Evolutionary conservation across 35 echinoderm and acorn worm genomes (phyloP), one percentile per base, ranked within the genome.

Genomic region (Apostichopus parvimensis): DNA sequence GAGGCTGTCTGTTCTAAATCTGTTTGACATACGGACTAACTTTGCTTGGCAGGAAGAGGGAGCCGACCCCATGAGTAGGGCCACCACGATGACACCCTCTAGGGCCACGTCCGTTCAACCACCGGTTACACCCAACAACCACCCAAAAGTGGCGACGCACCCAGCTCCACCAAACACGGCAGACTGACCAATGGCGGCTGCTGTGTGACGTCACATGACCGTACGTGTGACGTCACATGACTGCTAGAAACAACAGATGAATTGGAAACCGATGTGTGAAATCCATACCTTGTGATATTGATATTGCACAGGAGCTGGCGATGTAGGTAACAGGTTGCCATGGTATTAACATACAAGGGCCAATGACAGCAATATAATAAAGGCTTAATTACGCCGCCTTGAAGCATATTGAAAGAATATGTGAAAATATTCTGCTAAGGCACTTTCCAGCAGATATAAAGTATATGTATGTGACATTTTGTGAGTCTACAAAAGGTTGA

Each of bases 21-120:
- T 98, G 76, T 98, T 98, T 93, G 96, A 98, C 78, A 98, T 98
- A 21, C 79, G 88, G 1, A 93, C 91, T 54, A 98, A 92, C 81
- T 92, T 95, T 61, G 86, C 91, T 53, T 93, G 94, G 91, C 61
- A 88, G 24, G 86, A 88, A 61, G 86, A 88, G 64, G 86, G 54
- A 58, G 81, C 11, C 15, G 81, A 84, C 11, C 17, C 81, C 58
- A 0, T 58, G 9, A 84, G 81, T 84, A 54, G 53, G 28, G 81
- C 81, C 0, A 60, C 17, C 8, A 84, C 81, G 6, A n/a, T 58
- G 55, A 58, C 81, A 3, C 54, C 81, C 55, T 84, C 81, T 9
- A 84, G 53, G 17, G 81, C 81, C 1, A 55, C 54, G 6, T 84
- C 81, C 58, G 56, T 84, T 18, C 81, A 84, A 55, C 81, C 17